Evolutionary conservation across 2,888 invertebrate species (phyloP).

Genomic region (Heteromyza rotundicornis): DNA sequence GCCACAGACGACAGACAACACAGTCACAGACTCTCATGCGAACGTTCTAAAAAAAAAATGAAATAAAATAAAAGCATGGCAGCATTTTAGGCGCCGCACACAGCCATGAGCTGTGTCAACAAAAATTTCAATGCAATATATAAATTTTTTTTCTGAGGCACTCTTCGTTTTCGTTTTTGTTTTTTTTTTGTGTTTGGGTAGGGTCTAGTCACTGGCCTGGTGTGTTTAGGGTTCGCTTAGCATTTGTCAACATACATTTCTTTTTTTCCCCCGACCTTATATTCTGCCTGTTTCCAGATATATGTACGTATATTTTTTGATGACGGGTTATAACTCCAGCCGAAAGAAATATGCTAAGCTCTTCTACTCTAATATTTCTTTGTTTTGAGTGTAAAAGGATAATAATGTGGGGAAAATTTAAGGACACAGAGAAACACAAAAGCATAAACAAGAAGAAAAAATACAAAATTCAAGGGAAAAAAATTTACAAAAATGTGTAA

Average conservation of each 20-base stretch:
- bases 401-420: slow-evolving; percentile 15
- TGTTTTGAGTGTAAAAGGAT: slow-evolving; percentile 7
- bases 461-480: slow-evolving; percentile 32
- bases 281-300: not conserved
- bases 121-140: slow-evolving; percentile 14
- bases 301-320: not conserved
- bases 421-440: not conserved
- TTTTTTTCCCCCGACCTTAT: not conserved
- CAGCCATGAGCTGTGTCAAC: slow-evolving; percentile 20
- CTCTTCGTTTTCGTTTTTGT: not conserved
- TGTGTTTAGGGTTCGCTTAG: not conserved
- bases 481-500: slow-evolving; percentile 50
- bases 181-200: not conserved
- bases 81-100: slow-evolving; percentile 23
- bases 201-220: too few species aligned
- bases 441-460: not conserved
- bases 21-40: not conserved
- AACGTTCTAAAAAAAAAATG: not conserved
- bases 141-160: not conserved
- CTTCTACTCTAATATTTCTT: not conserved
- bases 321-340: not conserved
- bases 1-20: not conserved
- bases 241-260: not conserved
- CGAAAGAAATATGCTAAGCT: not conserved
- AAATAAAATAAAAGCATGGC: slow-evolving; percentile 14